These are phyloP conservation scores for Poeciliopsis occidentalis DNA, from an alignment of 2,113 vertebrate genomes.

Conservation along the genomic window DNA sequence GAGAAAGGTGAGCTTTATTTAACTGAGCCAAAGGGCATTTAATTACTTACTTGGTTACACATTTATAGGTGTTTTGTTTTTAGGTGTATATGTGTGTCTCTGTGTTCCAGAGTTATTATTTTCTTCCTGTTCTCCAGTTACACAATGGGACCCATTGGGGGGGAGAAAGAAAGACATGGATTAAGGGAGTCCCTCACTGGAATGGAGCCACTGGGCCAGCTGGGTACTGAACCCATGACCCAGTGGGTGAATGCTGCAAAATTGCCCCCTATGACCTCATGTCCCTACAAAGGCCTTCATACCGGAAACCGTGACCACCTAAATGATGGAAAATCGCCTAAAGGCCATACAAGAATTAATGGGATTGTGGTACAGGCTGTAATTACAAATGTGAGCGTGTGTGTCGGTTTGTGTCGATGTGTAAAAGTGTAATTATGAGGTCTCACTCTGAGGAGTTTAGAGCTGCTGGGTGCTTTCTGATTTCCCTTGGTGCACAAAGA, in stretches of 20 bases:
- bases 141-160: constrained; percentile 37
- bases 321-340: constrained; percentile 73
- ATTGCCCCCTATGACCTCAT: constrained; percentile 46
- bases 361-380: constrained; percentile 66
- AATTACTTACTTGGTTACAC: constrained; percentile 71
- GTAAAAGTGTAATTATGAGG: constrained; percentile 75
- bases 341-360: constrained; percentile 70
- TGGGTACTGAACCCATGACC: constrained; percentile 65
- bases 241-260: constrained; percentile 33
- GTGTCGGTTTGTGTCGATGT: constrained; percentile 32
- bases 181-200: constrained; percentile 50
- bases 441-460: constrained; percentile 57
- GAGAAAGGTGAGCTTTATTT: constrained; percentile 39
- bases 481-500: constrained; percentile 69
- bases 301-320: constrained; percentile 62
- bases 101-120: constrained; percentile 34
- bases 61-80: constrained; percentile 66
- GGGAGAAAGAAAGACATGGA: constrained; percentile 48
- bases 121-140: constrained; percentile 43
- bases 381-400: constrained; percentile 64
- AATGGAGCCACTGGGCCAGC: constrained; percentile 28
- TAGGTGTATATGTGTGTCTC: constrained; percentile 9
- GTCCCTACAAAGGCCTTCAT: constrained; percentile 57
- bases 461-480: constrained; percentile 67
- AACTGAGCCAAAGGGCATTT: constrained; percentile 57